Percentiles rank a stretch among this genome's conserved stretches.
Evolutionary conservation across 1,140 invertebrate genomes (phyloP).

Genomic region (Drosophila hydei): DNA sequence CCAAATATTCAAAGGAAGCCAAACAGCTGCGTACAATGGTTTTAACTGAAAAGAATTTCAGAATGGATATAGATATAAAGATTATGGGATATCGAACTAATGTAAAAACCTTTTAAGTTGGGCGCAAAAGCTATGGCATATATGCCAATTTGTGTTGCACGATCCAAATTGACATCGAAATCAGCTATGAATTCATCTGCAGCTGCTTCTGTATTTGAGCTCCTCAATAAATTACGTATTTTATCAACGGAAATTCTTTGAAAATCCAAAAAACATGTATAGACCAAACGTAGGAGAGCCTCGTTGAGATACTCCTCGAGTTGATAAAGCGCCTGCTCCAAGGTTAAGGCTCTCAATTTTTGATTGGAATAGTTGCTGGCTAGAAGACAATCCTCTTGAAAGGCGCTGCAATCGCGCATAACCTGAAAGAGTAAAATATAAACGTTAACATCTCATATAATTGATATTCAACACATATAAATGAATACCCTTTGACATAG

Average conservation of each 20-base stretch:
- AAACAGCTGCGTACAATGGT: slow-evolving; percentile 74
- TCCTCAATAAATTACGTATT: slow-evolving; percentile 56
- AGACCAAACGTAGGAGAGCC: slow-evolving; percentile 69
- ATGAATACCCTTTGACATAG: slow-evolving; percentile 72
- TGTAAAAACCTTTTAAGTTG: slow-evolving; percentile 59
- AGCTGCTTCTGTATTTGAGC: slow-evolving; percentile 21
- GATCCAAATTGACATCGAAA: slow-evolving; percentile 81
- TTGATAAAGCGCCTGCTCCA: slow-evolving; percentile 69
- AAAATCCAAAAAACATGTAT: slow-evolving; percentile 74
- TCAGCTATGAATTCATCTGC: slow-evolving; percentile 79
- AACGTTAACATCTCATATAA: background rate
- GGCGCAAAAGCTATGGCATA: slow-evolving; percentile 74
- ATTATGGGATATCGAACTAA: background rate
- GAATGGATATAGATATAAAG: background rate
- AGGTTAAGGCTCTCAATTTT: slow-evolving; percentile 61
- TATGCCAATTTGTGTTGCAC: slow-evolving; percentile 74
- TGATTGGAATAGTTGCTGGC: slow-evolving; percentile 41
- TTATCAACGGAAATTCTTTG: slow-evolving; percentile 74
- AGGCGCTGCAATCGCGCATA: slow-evolving; percentile 65
- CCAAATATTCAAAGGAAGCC: slow-evolving; percentile 79
- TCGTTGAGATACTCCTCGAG: slow-evolving; percentile 78
- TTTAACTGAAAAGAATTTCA: slow-evolving; percentile 55
- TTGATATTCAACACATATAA: background rate
- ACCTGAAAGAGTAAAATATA: slow-evolving; percentile 37
- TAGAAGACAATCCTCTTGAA: slow-evolving; percentile 61